Conservation (phyloP, 2,888 invertebrate genomes). For the Sinelater perroti region DNA sequence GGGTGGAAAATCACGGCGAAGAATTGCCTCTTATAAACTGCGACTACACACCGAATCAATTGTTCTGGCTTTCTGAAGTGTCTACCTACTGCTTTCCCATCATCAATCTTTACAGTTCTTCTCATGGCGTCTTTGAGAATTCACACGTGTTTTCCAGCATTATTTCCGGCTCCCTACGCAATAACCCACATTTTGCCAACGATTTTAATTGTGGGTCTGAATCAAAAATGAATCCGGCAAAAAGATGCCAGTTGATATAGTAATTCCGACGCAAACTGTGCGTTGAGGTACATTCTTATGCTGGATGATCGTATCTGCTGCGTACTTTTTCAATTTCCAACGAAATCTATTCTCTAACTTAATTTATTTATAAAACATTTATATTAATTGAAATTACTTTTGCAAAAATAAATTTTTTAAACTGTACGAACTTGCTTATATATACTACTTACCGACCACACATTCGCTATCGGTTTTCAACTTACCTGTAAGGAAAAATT, state of each 20-base stretch:
- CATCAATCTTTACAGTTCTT: neutral
- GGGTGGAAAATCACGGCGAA: slow-evolving; percentile 70
- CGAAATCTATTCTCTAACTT: too few relatives aligned
- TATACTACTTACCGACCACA: too few relatives aligned
- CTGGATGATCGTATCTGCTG: too few relatives aligned
- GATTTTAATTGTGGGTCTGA: slow-evolving; percentile 30
- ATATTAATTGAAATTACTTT: too few relatives aligned
- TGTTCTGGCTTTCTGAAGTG: slow-evolving; percentile 20
- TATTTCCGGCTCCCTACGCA: slow-evolving; percentile 4
- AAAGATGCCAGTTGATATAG: slow-evolving; percentile 13
- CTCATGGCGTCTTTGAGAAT: neutral
- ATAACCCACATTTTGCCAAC: slow-evolving; percentile 25
- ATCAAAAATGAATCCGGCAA: slow-evolving; percentile 28
- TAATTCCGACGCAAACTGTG: too few relatives aligned
- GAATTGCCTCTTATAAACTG: slow-evolving; percentile 65
- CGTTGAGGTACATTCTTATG: too few relatives aligned
- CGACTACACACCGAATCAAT: slow-evolving; percentile 64
- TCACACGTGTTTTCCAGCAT: neutral
- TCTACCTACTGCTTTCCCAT: neutral
- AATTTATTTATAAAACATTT: too few relatives aligned
- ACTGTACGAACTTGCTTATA: too few relatives aligned
- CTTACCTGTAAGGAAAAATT: too few relatives aligned
- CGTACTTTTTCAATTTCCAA: too few relatives aligned
- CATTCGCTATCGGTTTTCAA: too few relatives aligned
- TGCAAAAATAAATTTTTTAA: too few relatives aligned